Base-by-base conservation (phyloP, 2,797 vertebrate species). In the Gymnoscopelus braueri region DNA sequence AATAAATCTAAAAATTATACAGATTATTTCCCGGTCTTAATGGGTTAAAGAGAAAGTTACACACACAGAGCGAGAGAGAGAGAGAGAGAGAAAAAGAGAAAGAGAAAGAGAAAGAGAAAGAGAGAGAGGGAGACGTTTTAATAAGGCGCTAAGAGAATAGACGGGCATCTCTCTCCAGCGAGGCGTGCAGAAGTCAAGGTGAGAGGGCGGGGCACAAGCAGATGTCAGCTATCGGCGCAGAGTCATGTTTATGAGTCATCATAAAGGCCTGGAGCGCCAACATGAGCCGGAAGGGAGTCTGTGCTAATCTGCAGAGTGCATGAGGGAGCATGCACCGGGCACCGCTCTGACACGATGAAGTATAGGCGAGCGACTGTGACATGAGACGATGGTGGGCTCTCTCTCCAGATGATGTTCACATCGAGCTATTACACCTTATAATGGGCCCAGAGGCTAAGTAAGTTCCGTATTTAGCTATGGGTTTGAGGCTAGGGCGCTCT, bases 211-310 rank as follows among this genome's bases (percentile, higher is more conserved):
- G 72, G 66, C 24, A 0, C 70, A 78, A 79, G 74, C 81, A 79
- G 75, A 84, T 81, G 85, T 87, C 78, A 73, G 73, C 57, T 71
- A 50, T 14, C 24, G 77, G 77, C 65, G 80, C 73, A 26, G 24
- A 51, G 79, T 81, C 82, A 52, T 86, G 81, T 90, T 88, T 90
- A 87, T 80, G 84, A 88, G 77, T 85, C 80, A 87, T 90, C 82
- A 80, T 75, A 80, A 82, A 81, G 74, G 83, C 77, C 80, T 78
- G 71, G 78, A 23, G 3, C 60, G 71, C 79, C 64, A 19, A 44
- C 75, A 75, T 72, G 67, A 44, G 78, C 83, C 81, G 5, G 61
- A 66, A 68, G 77, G 68, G 29, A 51, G 78, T 71, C 39, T 65
- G 19, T 44, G 24, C 75, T 84, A 88, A 90, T 90, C 84, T 82